Percentiles rank a stretch among this genome's conserved stretches.
phyloP scores from a whole-genome alignment of 1,140 invertebrate species.

The Armadillidium nasatum region DNA sequence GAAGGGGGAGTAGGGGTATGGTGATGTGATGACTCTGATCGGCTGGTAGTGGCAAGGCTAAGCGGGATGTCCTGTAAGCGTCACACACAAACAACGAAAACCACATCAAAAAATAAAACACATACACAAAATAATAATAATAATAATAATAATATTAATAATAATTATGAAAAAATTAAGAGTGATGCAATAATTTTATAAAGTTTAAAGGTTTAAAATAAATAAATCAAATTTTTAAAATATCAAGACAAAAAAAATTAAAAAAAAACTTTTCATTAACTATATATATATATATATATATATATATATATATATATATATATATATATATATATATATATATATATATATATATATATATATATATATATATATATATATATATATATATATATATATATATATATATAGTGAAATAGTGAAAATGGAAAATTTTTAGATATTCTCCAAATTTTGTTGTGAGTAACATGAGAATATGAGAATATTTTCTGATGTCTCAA shows the following conservation, averaged over 20 bases:
- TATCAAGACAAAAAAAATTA: neutral
- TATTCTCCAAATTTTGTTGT: no score
- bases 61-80: neutral
- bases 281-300: neutral
- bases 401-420: no score
- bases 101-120: neutral
- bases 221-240: no score
- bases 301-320: constrained; percentile 4
- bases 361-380: no score
- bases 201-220: no score
- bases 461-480: no score
- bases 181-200: no score
- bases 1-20: constrained; percentile 14
- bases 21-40: constrained; percentile 6
- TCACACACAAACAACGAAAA: neutral
- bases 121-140: neutral
- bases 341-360: no score
- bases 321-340: constrained; percentile 18
- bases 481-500: no score
- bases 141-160: neutral
- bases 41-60: constrained; percentile 23
- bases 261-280: neutral
- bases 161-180: no score
- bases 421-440: no score
- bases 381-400: no score